These are phyloP conservation scores for Vulpes ferrilata DNA, from an alignment of 2,113 vertebrate genomes.

Conservation along the genomic window DNA sequence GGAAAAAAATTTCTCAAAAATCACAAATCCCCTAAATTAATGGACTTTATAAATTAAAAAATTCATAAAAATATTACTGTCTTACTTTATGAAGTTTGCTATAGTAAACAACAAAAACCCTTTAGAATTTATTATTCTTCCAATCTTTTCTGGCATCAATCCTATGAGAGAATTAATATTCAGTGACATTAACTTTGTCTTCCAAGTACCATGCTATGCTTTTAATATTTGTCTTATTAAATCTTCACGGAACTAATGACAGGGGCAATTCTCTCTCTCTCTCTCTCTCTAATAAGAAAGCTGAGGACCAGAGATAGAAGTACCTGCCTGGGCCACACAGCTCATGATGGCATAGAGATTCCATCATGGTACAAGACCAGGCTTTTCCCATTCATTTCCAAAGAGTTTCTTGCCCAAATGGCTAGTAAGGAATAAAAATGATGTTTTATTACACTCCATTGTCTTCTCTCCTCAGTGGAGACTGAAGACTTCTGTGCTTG, in stretches of 20 bases:
- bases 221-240: not conserved
- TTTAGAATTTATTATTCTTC: not conserved
- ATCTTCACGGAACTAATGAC: not conserved
- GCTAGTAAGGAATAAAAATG: not conserved
- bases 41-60: not conserved
- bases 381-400: not conserved
- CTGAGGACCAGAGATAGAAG: not conserved
- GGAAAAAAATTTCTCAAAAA: not conserved
- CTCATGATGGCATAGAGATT: no score
- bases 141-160: not conserved
- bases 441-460: not conserved
- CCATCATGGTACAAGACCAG: accelerated
- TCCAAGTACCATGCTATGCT: not conserved
- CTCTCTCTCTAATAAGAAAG: not conserved
- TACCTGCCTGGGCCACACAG: not conserved
- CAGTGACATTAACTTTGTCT: not conserved
- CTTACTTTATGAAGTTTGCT: constrained; percentile 7
- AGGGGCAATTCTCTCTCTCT: not conserved
- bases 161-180: not conserved
- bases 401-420: not conserved
- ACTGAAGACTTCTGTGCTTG: not conserved
- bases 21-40: not conserved
- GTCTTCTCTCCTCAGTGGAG: not conserved
- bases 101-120: not conserved
- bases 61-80: not conserved